phyloP scores from a whole-genome alignment of 1,140 invertebrate species.

The Diorhabda sublineata region DNA sequence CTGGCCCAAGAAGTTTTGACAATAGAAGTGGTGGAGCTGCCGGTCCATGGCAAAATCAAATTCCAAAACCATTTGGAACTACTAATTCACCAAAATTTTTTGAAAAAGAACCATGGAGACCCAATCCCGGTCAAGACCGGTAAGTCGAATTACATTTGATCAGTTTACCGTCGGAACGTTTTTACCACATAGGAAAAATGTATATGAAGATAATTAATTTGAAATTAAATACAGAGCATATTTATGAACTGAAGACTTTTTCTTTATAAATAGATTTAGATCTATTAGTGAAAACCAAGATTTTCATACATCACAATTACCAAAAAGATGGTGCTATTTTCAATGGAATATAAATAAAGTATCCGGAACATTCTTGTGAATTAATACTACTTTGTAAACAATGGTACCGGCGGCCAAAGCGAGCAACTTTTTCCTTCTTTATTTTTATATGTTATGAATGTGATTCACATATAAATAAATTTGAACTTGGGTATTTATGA shows the following conservation, averaged over 20 bases:
- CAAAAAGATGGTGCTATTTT: conserved; percentile 5
- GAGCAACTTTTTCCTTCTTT: too few species aligned
- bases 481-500: too few species aligned
- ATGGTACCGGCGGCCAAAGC: too few species aligned
- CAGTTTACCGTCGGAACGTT: conserved; percentile 17
- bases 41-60: conserved; percentile 5
- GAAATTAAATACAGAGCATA: neutral
- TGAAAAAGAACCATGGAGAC: conserved; percentile 25
- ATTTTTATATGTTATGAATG: too few species aligned
- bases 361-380: too few species aligned
- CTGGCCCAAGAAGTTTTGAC: conserved; percentile 9
- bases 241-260: conserved; percentile 15
- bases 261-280: conserved; percentile 4
- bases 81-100: conserved; percentile 18
- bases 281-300: neutral
- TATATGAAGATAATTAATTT: conserved; percentile 5
- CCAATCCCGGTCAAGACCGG: conserved; percentile 17
- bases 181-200: conserved; percentile 3
- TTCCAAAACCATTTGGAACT: conserved; percentile 15
- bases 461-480: too few species aligned
- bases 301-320: neutral
- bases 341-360: neutral
- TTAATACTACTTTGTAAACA: too few species aligned
- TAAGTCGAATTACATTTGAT: conserved; percentile 10
- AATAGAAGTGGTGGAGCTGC: neutral